A percentile compares a stretch with the other conserved stretches of the same genome.
phyloP scores from a whole-genome alignment of 2,113 vertebrate genomes.

The Amblyopsis rosae region DNA sequence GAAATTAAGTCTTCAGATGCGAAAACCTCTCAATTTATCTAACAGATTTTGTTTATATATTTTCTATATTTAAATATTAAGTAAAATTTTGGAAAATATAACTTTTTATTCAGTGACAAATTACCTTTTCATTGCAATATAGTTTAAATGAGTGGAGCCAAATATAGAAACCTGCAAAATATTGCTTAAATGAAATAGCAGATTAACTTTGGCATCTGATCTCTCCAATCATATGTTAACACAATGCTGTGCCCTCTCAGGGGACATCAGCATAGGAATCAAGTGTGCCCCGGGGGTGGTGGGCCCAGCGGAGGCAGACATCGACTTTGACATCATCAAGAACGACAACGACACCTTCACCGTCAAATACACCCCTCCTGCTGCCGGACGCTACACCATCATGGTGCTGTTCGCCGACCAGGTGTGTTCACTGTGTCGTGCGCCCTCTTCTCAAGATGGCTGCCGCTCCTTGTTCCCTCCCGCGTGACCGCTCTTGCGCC shows the following conservation, averaged over 20 bases:
- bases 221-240: neutral
- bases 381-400: constrained; percentile 88
- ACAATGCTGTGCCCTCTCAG: constrained; percentile 66
- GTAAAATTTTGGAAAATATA: no score
- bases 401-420: constrained; percentile 96
- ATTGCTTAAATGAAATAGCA: no score
- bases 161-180: no score
- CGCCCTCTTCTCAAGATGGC: neutral
- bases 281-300: constrained; percentile 92
- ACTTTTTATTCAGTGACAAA: no score
- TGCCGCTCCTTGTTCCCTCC: neutral
- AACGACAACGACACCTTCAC: constrained; percentile 98
- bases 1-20: no score
- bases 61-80: no score
- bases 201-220: no score
- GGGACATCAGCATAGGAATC: constrained; percentile 96
- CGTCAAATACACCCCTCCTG: constrained; percentile 91
- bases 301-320: constrained; percentile 90
- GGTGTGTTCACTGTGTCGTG: constrained; percentile 65
- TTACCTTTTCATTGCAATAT: no score
- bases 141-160: no score
- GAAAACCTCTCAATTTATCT: no score
- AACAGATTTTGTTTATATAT: no score
- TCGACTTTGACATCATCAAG: constrained; percentile 97
- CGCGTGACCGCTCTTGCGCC: neutral